Evolutionary conservation across 2,113 vertebrate species (phyloP).

Genomic region (Chaenogobius annularis): DNA sequence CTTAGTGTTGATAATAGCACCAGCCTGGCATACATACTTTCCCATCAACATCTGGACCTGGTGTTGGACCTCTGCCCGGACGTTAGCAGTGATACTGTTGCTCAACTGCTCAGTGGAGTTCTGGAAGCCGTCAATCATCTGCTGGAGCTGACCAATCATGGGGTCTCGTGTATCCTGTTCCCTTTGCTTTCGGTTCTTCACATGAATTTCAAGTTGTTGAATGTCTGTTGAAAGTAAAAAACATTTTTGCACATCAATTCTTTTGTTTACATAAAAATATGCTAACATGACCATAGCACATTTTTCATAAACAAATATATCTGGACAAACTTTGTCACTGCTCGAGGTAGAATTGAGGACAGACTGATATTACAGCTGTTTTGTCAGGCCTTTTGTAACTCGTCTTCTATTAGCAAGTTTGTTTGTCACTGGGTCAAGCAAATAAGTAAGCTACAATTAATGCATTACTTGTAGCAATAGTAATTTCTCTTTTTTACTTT

Average conservation of each 20-base stretch:
- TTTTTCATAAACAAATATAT: too few species aligned
- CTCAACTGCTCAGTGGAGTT: constrained; percentile 87
- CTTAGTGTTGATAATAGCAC: background rate
- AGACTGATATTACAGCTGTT: too few species aligned
- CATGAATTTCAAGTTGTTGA: constrained; percentile 90
- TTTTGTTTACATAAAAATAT: too few species aligned
- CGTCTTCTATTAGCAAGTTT: background rate
- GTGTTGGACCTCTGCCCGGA: constrained; percentile 91
- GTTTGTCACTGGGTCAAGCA: background rate
- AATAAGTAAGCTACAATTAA: background rate
- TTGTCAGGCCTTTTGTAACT: background rate
- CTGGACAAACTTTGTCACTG: too few species aligned
- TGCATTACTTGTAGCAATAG: too few species aligned
- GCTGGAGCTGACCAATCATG: constrained; percentile 85
- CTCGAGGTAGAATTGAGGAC: too few species aligned
- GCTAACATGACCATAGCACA: too few species aligned
- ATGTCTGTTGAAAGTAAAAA: constrained; percentile 85
- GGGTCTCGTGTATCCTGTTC: constrained; percentile 89
- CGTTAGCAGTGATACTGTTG: constrained; percentile 78
- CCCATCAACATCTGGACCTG: constrained; percentile 91
- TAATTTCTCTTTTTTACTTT: too few species aligned
- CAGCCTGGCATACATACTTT: constrained; percentile 80
- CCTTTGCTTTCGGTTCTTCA: constrained; percentile 86
- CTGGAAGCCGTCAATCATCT: constrained; percentile 86
- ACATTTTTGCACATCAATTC: too few species aligned